A percentile compares a stretch with the other conserved stretches of the same genome.
These are phyloP conservation scores for Crepidodera aurea DNA, from an alignment of 2,888 invertebrate genomes.

Conservation along the genomic window DNA sequence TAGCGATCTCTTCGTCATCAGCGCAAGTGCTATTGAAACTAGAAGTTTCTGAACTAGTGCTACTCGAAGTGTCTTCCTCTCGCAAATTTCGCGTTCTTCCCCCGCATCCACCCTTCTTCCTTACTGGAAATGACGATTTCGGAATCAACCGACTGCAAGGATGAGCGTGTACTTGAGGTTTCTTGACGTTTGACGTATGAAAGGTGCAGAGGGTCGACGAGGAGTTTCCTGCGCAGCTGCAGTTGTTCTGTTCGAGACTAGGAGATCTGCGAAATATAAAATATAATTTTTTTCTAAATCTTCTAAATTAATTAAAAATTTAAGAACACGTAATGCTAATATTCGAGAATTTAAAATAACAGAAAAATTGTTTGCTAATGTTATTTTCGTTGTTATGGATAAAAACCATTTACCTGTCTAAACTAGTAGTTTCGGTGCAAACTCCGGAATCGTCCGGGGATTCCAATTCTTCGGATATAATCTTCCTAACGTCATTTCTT, in stretches of 20 bases:
- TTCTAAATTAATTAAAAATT: too few species aligned
- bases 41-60: conserved; percentile 67
- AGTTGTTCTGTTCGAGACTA: conserved; percentile 64
- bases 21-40: conserved; percentile 81
- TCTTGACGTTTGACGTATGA: conserved; percentile 14
- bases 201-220: conserved; percentile 31
- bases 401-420: conserved; percentile 62
- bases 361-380: too few species aligned
- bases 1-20: conserved; percentile 86
- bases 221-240: conserved; percentile 33
- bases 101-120: conserved; percentile 25
- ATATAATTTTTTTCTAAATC: too few species aligned
- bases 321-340: too few species aligned
- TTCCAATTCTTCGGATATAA: conserved; percentile 48
- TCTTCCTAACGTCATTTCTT: conserved; percentile 45
- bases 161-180: background rate
- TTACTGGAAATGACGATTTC: conserved; percentile 39
- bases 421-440: conserved; percentile 76
- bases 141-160: conserved; percentile 34
- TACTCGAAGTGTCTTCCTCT: conserved; percentile 53
- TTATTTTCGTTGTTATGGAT: too few species aligned
- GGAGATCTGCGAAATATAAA: conserved; percentile 62
- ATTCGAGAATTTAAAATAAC: too few species aligned
- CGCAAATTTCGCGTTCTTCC: conserved; percentile 18
- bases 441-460: conserved; percentile 73